Evolutionary conservation across 2,113 vertebrate genomes (phyloP), one percentile per base, ranked within the genome.

Genomic region (Toxotes jaculatrix): DNA sequence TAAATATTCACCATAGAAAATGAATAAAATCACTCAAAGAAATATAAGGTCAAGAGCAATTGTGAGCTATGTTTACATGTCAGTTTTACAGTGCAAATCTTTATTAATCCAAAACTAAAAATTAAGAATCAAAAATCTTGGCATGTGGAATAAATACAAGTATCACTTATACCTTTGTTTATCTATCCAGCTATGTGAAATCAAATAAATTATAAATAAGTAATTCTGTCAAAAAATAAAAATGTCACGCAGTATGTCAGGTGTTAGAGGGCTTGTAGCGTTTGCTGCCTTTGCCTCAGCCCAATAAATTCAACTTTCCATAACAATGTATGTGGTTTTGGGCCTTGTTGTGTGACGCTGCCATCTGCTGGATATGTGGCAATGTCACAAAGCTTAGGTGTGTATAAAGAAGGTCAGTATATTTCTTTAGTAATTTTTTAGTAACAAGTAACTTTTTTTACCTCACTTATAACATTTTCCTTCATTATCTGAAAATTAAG

Each of bases 351-450:
- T 42, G 40, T 73, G 47, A 53, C 90, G 85, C 80, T 91, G 90
- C 89, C 93, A 87, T 80, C 92, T 94, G 72, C 78, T 92, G 92
- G 79, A 68, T 40, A 70, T 70, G 56, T 68, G 27, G 23, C n/a
- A 40, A 59, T 7, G 2, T 55, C 49, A 71, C 73, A 81, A 42
- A 4, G 19, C 8, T 3, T 40, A 4, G 12, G 4, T 5, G 5
- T 5, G 2, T 13, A 51, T 10, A 27, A 45, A 13, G 1, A 47
- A 11, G 56, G 34, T 10, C 10, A 42, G 27, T 17, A 27, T 5
- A 38, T 14, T 49, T 7, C n/a, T 55, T 3, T 36, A 7, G 11
- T 10, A 27, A 27, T 1, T 27, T 27, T 27, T 27, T 27, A 27
- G 27, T 27, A 27, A 27, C 27, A 1, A 27, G 27, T 27, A 27